Base-by-base conservation (phyloP, 2,113 vertebrate species). In the Tretioscincus oriximinensis region DNA sequence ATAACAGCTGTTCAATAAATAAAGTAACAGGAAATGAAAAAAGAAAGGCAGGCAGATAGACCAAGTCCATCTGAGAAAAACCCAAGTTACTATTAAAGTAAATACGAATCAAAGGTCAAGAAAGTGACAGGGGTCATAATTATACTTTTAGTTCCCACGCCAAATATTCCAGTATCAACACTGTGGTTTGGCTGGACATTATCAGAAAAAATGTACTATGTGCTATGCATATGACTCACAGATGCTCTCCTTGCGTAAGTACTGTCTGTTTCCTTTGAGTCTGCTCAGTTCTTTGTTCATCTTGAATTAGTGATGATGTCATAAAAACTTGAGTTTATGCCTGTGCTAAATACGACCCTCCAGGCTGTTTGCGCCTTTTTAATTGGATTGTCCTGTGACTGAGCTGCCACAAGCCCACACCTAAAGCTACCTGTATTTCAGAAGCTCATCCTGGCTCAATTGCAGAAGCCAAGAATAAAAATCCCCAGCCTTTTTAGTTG, bases 81-180 rank as follows among this genome's bases (percentile, higher is more conserved):
- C 65, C 54, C 81, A 85, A 51, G 10, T 85, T 88, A 91, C 72
- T 91, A 81, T 74, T 91, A 90, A 91, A 76, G 74, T 88, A 83
- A 92, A 90, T 84, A 86, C 81, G 93, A 91, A 91, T 77, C 88
- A 90, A 93, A 87, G 1, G 0, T 78, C 79, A 47, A 82, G 72
- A 81, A 88, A 9, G 45, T 29, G 24, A 28, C 5, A 7, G 22
- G 49, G 85, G 85, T 93, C 90, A 93, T 76, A 69, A 87, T 66
- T 85, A 67, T 85, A 83, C 87, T 87, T 83, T 83, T 80, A 88
- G 88, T 94, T 95, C 93, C 91, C 94, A 95, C 70, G 83, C 90
- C 86, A 94, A 89, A 92, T 90, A 88, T 89, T 95, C 93, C 94
- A 95, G 92, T 91, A 90, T 92, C 94, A 95, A 93, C 94, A 94